Conservation (phyloP, 2,888 invertebrate genomes). For the Cetonia aurata region DNA sequence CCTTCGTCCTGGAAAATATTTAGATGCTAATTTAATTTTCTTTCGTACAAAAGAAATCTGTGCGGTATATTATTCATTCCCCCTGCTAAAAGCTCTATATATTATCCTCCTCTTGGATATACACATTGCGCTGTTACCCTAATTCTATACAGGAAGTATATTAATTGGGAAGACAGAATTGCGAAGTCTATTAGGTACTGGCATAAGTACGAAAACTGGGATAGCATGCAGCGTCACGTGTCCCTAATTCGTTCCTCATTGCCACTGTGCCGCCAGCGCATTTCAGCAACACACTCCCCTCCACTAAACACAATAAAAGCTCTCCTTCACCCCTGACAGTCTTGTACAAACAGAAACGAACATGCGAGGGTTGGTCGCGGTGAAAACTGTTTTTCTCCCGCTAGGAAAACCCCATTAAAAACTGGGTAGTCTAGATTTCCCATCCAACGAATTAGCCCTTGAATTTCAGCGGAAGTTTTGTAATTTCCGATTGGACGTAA, state of each 20-base stretch:
- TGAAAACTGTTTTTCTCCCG: neutral
- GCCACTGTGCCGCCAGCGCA: neutral
- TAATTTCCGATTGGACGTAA: neutral
- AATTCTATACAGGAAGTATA: slow-evolving; percentile 6
- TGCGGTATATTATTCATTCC: too few relatives aligned
- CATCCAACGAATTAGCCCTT: neutral
- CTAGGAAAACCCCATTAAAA: neutral
- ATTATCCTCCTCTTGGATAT: too few relatives aligned
- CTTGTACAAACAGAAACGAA: slow-evolving; percentile 14
- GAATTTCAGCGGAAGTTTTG: slow-evolving; percentile 13
- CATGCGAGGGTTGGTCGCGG: neutral
- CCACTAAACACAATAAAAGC: neutral
- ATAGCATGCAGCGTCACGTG: slow-evolving; percentile 10
- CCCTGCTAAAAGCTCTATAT: too few relatives aligned
- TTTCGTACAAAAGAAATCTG: too few relatives aligned
- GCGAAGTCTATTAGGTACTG: slow-evolving; percentile 18
- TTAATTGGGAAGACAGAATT: slow-evolving; percentile 25
- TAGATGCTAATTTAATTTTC: too few relatives aligned
- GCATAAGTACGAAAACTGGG: slow-evolving; percentile 7
- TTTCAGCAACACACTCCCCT: slow-evolving; percentile 2
- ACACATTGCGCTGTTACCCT: too few relatives aligned
- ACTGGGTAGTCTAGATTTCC: neutral
- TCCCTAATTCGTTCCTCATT: slow-evolving; percentile 32
- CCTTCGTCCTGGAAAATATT: slow-evolving; percentile 82
- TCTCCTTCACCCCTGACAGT: slow-evolving; percentile 3